Evolutionary conservation across 2,888 invertebrate species (phyloP).

Genomic region (Tethea ocularis): DNA sequence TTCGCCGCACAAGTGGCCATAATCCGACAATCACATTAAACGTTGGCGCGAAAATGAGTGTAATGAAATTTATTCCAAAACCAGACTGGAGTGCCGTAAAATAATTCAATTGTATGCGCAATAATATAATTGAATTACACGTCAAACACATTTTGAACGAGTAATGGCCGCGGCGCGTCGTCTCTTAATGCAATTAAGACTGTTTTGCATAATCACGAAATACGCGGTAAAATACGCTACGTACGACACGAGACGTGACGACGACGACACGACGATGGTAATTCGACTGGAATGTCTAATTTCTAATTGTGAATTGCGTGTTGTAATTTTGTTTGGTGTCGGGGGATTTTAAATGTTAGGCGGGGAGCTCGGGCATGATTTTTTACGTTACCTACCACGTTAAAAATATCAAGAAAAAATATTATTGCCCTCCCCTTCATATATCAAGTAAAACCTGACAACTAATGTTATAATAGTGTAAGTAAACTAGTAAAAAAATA

Average conservation of each 20-base stretch:
- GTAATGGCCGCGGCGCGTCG: conserved; percentile 52
- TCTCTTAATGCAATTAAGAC: conserved; percentile 65
- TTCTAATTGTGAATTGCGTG: conserved; percentile 51
- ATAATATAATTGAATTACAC: conserved; percentile 76
- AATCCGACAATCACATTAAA: conserved; percentile 21
- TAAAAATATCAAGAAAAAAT: background rate
- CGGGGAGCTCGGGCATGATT: background rate
- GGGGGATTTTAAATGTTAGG: conserved; percentile 29
- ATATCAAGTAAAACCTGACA: too few relatives aligned
- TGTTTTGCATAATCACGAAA: conserved; percentile 73
- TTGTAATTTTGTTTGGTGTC: conserved; percentile 35
- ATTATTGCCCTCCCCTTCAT: too few relatives aligned
- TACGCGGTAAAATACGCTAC: conserved; percentile 34
- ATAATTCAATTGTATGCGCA: conserved; percentile 70
- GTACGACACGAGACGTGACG: conserved; percentile 28
- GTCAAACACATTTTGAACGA: conserved; percentile 73
- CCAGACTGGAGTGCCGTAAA: conserved; percentile 45
- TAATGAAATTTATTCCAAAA: conserved; percentile 53
- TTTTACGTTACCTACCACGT: background rate
- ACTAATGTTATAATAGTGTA: too few relatives aligned
- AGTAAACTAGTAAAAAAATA: too few relatives aligned
- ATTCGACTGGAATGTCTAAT: conserved; percentile 48
- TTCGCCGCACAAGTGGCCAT: background rate
- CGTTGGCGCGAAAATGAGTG: conserved; percentile 27
- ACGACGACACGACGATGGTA: conserved; percentile 19